These are phyloP conservation scores for Priocnemis perturbator DNA, from an alignment of 2,888 invertebrate species.

Conservation along the genomic window DNA sequence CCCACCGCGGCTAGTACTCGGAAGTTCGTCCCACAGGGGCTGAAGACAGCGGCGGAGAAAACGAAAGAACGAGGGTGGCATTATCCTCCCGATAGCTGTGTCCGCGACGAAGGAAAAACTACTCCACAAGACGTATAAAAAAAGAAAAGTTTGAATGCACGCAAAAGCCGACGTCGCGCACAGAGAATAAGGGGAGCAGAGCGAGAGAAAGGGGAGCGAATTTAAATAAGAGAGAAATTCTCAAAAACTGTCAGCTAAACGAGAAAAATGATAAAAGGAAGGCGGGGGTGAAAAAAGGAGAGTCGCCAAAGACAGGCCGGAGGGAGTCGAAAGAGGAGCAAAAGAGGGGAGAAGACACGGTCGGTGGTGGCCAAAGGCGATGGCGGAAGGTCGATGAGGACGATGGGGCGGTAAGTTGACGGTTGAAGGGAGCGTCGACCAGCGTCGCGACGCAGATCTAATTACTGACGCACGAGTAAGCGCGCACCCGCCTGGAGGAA, in stretches of 20 bases:
- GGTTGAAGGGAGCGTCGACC: conserved; percentile 58
- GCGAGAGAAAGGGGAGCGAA: too few species aligned
- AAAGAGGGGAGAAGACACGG: conserved; percentile 5
- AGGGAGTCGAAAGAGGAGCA: background rate
- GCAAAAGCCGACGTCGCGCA: too few species aligned
- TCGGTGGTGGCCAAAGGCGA: conserved; percentile 12
- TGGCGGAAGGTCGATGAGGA: conserved; percentile 20
- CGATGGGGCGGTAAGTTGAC: conserved; percentile 57
- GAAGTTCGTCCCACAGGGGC: background rate
- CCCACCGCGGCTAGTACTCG: conserved; percentile 24
- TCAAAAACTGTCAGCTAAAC: too few species aligned
- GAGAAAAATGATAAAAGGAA: too few species aligned
- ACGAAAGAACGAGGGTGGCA: conserved; percentile 1
- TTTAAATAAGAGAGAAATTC: too few species aligned
- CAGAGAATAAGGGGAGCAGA: too few species aligned
- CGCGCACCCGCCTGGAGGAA: conserved; percentile 52
- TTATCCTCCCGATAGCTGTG: too few species aligned
- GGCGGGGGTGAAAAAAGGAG: conserved; percentile 2
- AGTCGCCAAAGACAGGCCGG: conserved; percentile 8
- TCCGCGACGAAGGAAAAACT: too few species aligned
- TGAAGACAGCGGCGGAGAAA: conserved; percentile 5
- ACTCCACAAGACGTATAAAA: background rate
- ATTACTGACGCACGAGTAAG: conserved; percentile 67
- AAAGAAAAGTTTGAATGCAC: too few species aligned
- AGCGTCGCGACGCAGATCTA: conserved; percentile 64